Evolutionary conservation across 2,797 vertebrate species (phyloP).

Genomic region (Bradypodion pumilum): DNA sequence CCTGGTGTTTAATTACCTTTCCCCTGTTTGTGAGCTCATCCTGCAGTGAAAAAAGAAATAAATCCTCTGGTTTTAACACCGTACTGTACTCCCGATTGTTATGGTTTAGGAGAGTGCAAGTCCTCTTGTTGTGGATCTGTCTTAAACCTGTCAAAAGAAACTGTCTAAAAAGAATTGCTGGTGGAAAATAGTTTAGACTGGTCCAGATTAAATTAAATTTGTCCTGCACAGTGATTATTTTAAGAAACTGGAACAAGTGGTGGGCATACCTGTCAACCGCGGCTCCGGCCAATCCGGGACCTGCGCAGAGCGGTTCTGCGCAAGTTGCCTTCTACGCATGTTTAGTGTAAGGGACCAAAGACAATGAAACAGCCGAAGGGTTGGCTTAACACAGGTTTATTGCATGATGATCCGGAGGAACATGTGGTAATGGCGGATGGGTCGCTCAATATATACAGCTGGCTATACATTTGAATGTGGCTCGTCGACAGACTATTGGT

Average conservation of each 20-base stretch:
- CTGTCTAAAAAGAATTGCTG: slow-evolving; percentile 31
- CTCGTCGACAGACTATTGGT: too few relatives aligned
- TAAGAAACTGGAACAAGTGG: background rate
- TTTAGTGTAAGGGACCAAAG: too few relatives aligned
- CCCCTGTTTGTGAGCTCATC: background rate
- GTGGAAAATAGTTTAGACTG: slow-evolving; percentile 25
- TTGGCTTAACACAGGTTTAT: too few relatives aligned
- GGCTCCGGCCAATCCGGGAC: too few relatives aligned
- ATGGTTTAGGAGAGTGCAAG: slow-evolving; percentile 23
- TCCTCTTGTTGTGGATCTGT: slow-evolving; percentile 24
- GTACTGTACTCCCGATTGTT: background rate
- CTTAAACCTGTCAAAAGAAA: slow-evolving; percentile 44
- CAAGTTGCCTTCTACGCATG: too few relatives aligned
- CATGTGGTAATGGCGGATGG: too few relatives aligned
- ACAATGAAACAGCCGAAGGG: too few relatives aligned
- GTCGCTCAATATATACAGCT: too few relatives aligned
- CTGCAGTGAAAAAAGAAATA: slow-evolving; percentile 39
- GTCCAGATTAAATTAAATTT: slow-evolving; percentile 43
- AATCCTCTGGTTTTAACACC: slow-evolving; percentile 24
- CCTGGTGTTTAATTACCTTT: slow-evolving; percentile 33
- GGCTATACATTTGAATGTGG: too few relatives aligned
- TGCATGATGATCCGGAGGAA: too few relatives aligned
- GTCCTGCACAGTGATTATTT: background rate
- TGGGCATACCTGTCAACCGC: too few relatives aligned
- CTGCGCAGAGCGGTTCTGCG: too few relatives aligned